A percentile compares a stretch with the other conserved stretches of the same genome.
These are phyloP conservation scores for Protonibea diacanthus DNA, from an alignment of 2,797 vertebrate species.

Conservation along the genomic window DNA sequence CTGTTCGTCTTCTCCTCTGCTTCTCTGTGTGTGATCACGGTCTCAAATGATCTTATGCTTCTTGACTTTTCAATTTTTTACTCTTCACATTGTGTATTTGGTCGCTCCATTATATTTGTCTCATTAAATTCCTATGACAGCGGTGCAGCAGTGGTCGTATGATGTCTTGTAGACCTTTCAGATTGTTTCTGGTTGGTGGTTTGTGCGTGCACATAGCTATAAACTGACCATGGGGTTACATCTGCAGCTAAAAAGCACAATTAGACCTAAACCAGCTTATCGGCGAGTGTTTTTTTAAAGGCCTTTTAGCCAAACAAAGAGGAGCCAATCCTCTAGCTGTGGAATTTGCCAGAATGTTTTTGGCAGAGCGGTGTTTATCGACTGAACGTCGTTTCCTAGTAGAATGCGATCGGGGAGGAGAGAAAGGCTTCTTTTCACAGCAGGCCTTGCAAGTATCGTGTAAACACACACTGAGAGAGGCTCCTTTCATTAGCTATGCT, in stretches of 20 bases:
- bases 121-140: constrained; percentile 15
- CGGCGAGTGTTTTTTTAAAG: constrained; percentile 55
- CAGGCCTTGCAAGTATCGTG: constrained; percentile 64
- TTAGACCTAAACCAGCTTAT: constrained; percentile 56
- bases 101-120: neutral
- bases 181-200: constrained; percentile 14
- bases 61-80: constrained; percentile 7
- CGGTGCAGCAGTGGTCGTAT: neutral
- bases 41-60: neutral
- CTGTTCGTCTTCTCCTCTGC: constrained; percentile 4
- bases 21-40: neutral
- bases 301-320: constrained; percentile 67
- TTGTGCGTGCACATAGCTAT: constrained; percentile 20
- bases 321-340: constrained; percentile 62
- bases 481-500: constrained; percentile 83
- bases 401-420: constrained; percentile 73
- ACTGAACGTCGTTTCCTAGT: constrained; percentile 69
- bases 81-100: constrained; percentile 1
- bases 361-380: constrained; percentile 71
- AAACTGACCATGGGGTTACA: constrained; percentile 32
- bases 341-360: constrained; percentile 73
- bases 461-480: constrained; percentile 81
- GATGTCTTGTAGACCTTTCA: constrained; percentile 12
- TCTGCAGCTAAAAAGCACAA: constrained; percentile 52
- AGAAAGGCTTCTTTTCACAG: constrained; percentile 78